Evolutionary conservation across 2,888 invertebrate genomes (phyloP), one percentile per base, ranked within the genome.

Genomic region (Diplazon laetatorius): DNA sequence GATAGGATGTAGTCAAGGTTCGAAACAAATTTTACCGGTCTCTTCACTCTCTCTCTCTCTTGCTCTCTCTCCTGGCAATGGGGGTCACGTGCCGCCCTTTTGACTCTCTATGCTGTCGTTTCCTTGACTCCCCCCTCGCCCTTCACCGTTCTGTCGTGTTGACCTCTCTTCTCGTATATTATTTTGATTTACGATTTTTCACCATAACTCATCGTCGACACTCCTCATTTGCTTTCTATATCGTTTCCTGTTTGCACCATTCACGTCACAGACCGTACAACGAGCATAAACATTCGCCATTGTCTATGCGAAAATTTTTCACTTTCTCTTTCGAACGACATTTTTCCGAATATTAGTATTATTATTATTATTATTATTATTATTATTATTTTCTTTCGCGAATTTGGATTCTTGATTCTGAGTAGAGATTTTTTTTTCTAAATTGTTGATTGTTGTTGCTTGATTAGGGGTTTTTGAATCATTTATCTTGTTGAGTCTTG

Each of bases 111-210:
- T 30, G 30, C 30, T 30, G 30, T 30, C 6, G 55, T 8, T 35
- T n/a, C 1, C 12, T 12, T 50, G 52, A 22, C 0, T 30, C 14
- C 55, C 10, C 30, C 55, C n/a, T 10, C n/a, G n/a, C n/a, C n/a
- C n/a, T n/a, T n/a, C n/a, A n/a, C n/a, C n/a, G n/a, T n/a, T n/a
- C n/a, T n/a, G n/a, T n/a, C n/a, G n/a, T n/a, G n/a, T n/a, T 70
- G 74, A 70, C 78, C 69, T 70, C 63, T 62, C 25, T 55, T 48
- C 35, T 65, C 63, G 59, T 60, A 18, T 42, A 8, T n/a, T n/a
- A n/a, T 70, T 70, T 70, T 74, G 74, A 78, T 74, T 78, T 78
- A 78, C 30, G 70, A 66, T 52, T 55, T 46, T 59, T 25, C 39
- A 6, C 9, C 44, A 50, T 30, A 44, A 42, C 42, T 62, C 30